Evolutionary conservation across 2,113 vertebrate species (phyloP).

Genomic region (Oncorhynchus mykiss): DNA sequence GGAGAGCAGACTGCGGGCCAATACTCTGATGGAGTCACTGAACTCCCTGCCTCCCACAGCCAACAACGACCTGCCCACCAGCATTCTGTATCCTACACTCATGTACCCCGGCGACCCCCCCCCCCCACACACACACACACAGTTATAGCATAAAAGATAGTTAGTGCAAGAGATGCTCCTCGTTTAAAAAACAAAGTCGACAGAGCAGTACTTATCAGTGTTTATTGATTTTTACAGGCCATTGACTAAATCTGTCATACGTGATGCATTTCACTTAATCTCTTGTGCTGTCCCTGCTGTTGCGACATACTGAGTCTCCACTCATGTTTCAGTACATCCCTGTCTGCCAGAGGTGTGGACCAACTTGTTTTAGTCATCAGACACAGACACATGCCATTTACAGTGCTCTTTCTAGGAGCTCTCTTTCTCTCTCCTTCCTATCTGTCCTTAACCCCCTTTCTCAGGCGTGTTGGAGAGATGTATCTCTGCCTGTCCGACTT

Average conservation of each 20-base stretch:
- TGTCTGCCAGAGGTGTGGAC: not conserved
- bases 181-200: not conserved
- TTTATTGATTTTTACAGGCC: not conserved
- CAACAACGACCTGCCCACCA: not conserved
- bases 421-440: not conserved
- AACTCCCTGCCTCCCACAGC: not conserved
- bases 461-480: conserved; percentile 16
- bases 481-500: conserved; percentile 23
- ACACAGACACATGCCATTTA: not conserved
- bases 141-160: not conserved
- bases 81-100: conserved; percentile 23
- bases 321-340: not conserved
- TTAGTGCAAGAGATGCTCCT: not conserved
- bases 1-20: conserved; percentile 6
- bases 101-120: no score
- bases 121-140: not conserved
- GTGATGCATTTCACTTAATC: not conserved
- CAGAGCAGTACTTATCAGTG: not conserved
- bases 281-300: not conserved
- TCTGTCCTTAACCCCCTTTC: not conserved
- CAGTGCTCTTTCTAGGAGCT: not conserved
- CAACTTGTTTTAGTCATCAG: not conserved
- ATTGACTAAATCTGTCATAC: not conserved
- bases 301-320: not conserved
- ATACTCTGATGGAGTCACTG: conserved; percentile 17